Evolutionary conservation across 1,140 invertebrate genomes (phyloP), one percentile per base, ranked within the genome.

Genomic region (Pygmarrhopalites habei): DNA sequence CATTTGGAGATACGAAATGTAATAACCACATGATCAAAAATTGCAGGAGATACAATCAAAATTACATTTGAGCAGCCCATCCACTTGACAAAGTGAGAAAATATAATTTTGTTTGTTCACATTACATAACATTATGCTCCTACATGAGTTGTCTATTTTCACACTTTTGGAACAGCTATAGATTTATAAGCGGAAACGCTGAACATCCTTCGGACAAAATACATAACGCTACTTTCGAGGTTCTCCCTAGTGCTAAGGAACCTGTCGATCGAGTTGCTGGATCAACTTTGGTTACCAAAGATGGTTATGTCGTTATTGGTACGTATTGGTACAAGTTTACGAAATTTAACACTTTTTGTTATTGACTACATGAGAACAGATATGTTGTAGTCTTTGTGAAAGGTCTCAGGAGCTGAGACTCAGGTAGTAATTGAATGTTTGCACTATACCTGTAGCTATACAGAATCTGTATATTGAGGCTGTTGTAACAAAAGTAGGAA

Each of bases 121-220:
- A 5, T 55, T 55, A 19, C 15, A 55, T 19, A 30, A 19, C 23
- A 29, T n/a, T n/a, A n/a, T 30, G 28, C 30, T 15, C n/a, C 39
- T 12, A 41, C 39, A 41, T 12, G 39, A n/a, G 39, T 41, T 41
- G 12, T 41, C n/a, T 12, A 41, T 41, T 41, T 41, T 12, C 39
- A 41, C 39, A n/a, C 12, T 53, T 39, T 35, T 53, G 49, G 12
- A 14, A 43, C 77, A 92, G 90, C 66, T 95, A 85, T 77, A 79
- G 88, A 64, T 91, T 98, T 73, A 83, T 89, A 60, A 95, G 90
- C 77, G 92, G 92, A 21, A 96, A 96, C 77, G 83, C 85, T 2
- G 90, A 96, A 72, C 92, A 96, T 79, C 86, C 87, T 0, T 88
- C 86, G 12, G 94, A 97, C 77, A 86, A 87, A 68, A 89, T 96